A percentile compares a stretch with the other conserved stretches of the same genome.
These are phyloP conservation scores for Enteromius viviparus DNA, from an alignment of 2,797 vertebrate genomes.

Conservation along the genomic window DNA sequence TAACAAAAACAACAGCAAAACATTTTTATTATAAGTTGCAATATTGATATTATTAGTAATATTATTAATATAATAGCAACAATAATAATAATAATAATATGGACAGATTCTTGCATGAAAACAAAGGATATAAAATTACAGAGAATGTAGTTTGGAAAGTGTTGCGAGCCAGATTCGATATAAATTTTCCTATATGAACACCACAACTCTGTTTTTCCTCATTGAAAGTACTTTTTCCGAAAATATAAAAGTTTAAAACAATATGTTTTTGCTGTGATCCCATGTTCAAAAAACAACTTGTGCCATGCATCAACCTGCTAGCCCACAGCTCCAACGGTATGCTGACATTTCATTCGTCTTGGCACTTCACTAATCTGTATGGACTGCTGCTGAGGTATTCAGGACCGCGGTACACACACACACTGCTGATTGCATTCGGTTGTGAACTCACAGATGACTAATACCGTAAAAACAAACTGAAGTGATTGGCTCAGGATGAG, in stretches of 20 bases:
- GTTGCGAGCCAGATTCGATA: background rate
- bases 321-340: constrained; percentile 38
- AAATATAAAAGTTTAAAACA: background rate
- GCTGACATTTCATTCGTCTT: constrained; percentile 70
- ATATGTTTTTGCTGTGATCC: background rate
- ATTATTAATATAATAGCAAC: too few species aligned
- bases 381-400: background rate
- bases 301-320: constrained; percentile 51
- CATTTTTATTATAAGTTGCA: too few species aligned
- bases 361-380: constrained; percentile 57
- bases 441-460: constrained; percentile 40
- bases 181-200: background rate
- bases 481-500: constrained; percentile 50
- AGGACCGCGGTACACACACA: background rate
- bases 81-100: background rate
- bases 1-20: too few species aligned
- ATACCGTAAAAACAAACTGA: constrained; percentile 46
- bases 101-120: background rate
- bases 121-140: background rate
- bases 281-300: background rate
- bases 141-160: background rate
- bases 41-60: too few species aligned
- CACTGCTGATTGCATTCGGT: constrained; percentile 8
- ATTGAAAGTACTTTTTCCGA: background rate
- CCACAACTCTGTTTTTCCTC: background rate